Base-by-base conservation (phyloP, 2,888 invertebrate genomes). In the Drosophila mimetica region DNA sequence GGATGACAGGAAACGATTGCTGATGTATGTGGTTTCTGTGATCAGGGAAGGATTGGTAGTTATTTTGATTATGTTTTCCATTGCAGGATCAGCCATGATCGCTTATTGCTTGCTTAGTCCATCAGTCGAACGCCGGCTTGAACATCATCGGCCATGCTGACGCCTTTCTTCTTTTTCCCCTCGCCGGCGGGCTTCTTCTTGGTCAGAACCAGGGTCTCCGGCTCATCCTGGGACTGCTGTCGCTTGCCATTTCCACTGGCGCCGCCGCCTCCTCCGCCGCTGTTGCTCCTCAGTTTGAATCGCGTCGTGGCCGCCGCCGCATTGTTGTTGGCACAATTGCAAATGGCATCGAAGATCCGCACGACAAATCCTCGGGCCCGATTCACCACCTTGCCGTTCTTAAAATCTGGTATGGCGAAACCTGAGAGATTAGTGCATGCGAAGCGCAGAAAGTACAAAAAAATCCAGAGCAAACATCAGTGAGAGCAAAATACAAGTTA, bases 291-390 rank as follows among this genome's bases (percentile, higher is more conserved):
- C 63, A 91, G 73, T 64, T 90, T 90, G 44, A 90, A 88, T 13
- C 91, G 90, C 37, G 89, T 88, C 3, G 94, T 93, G 41, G 94
- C 92, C 8, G 93, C 91, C 6, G 94, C 91, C 4, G 18, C 93
- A 93, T 85, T 85, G 65, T 76, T 83, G 81, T 94, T 94, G 65
- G 94, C 94, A 83, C 94, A 94, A 91, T 94, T 94, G 91, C 94
- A 94, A 47, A 94, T 93, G 6, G 94, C 93, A 89, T 94, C 94
- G 79, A 94, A 94, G 89, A 94, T 92, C 67, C 94, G 93, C 52
- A 94, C 92, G 11, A 94, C 93, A 82, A 94, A 93, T 37, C 94
- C 94, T 37, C 94, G 92, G 28, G 94, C 94, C 18, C 94, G 92
- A 74, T 91, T 92, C 2, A 94, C 94, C 64, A 94, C 91, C 74